Percentiles rank a stretch among this genome's conserved stretches.
Conservation (phyloP, 2,888 invertebrate genomes). For the Lasioglossum leucozonium region DNA sequence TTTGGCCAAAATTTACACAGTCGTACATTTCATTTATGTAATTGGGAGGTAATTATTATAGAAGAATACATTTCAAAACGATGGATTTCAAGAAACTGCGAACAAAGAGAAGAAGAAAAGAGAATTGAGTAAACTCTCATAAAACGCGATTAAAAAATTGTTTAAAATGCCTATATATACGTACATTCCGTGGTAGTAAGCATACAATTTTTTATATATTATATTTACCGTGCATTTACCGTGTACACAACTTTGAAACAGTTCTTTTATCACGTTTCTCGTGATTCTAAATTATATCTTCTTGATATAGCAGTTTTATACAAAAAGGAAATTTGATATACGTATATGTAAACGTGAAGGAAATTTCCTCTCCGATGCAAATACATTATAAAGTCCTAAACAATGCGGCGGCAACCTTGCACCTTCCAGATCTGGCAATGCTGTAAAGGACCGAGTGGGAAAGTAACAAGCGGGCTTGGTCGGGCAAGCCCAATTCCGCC, state of each 20-base stretch:
- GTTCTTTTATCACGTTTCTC: too few relatives aligned
- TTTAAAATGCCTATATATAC: too few relatives aligned
- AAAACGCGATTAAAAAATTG: too few relatives aligned
- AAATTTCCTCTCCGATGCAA: not conserved
- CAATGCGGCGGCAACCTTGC: not conserved
- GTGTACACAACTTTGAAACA: too few relatives aligned
- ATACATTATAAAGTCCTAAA: not conserved
- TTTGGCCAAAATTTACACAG: not conserved
- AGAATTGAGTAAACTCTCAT: too few relatives aligned
- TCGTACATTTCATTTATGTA: not conserved
- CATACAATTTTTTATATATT: too few relatives aligned
- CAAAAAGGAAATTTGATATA: too few relatives aligned
- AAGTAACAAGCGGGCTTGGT: conserved; percentile 6
- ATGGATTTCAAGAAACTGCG: not conserved
- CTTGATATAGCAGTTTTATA: not conserved
- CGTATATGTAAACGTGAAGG: not conserved
- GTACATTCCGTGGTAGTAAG: too few relatives aligned
- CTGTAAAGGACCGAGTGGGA: not conserved
- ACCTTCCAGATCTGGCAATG: not conserved
- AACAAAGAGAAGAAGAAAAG: not conserved
- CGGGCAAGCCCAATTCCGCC: conserved; percentile 9
- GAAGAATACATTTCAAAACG: too few relatives aligned
- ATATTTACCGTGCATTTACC: too few relatives aligned
- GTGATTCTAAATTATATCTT: too few relatives aligned
- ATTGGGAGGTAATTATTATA: too few relatives aligned